Evolutionary conservation across 2,113 vertebrate genomes (phyloP).

Genomic region (Naja naja): DNA sequence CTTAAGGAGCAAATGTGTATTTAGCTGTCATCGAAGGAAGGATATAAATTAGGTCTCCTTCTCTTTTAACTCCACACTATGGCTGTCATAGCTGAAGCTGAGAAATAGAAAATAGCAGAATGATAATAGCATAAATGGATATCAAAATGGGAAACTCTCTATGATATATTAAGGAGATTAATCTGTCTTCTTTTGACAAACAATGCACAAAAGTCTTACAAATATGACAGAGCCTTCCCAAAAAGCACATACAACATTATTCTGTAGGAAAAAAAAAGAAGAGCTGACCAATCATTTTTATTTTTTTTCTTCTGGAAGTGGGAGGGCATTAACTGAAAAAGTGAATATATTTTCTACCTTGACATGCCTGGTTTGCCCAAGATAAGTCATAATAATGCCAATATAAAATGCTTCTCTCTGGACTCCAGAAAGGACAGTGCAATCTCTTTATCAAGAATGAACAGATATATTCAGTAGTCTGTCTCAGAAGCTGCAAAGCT

Average conservation of each 20-base stretch:
- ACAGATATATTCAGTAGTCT: slow-evolving; percentile 50
- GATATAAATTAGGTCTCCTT: neutral
- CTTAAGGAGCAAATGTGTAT: neutral
- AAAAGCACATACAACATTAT: neutral
- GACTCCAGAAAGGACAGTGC: slow-evolving; percentile 43
- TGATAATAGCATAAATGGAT: neutral
- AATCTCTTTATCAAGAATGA: slow-evolving; percentile 61
- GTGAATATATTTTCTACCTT: neutral
- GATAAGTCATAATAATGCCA: slow-evolving; percentile 6
- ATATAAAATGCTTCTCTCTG: slow-evolving; percentile 48
- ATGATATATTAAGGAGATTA: neutral
- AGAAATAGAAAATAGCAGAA: neutral
- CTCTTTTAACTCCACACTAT: neutral
- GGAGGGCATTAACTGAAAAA: neutral
- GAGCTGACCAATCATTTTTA: neutral
- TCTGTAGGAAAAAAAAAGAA: neutral
- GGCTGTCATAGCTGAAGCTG: neutral
- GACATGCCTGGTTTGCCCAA: slow-evolving; percentile 22
- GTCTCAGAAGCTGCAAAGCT: slow-evolving; percentile 55
- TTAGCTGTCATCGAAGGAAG: neutral
- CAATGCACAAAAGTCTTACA: neutral
- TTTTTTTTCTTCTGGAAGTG: neutral
- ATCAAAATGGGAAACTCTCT: neutral
- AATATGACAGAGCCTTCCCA: neutral
- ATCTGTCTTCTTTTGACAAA: neutral